These are phyloP conservation scores for Liodrosophila aerea DNA, from an alignment of 2,888 invertebrate genomes.

Conservation along the genomic window DNA sequence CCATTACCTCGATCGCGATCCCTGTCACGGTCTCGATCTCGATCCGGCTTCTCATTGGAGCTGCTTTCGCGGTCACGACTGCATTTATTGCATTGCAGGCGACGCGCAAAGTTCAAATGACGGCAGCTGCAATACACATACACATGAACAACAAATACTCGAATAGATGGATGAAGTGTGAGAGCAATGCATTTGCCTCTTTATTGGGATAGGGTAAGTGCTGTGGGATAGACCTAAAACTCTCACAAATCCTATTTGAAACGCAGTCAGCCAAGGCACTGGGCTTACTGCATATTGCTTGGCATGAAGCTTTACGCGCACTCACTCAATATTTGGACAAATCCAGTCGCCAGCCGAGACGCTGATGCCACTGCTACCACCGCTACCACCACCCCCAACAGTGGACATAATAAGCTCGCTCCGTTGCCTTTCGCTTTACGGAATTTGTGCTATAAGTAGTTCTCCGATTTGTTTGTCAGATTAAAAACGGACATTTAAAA, in stretches of 20 bases:
- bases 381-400: constrained; percentile 46
- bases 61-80: constrained; percentile 75
- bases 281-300: constrained; percentile 34
- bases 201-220: constrained; percentile 7
- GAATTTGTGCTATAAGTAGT: constrained; percentile 23
- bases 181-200: constrained; percentile 45
- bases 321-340: constrained; percentile 80
- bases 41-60: constrained; percentile 57
- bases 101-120: constrained; percentile 96
- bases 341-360: constrained; percentile 71
- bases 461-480: constrained; percentile 2
- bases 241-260: constrained; percentile 30
- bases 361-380: constrained; percentile 45
- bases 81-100: constrained; percentile 95
- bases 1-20: constrained; percentile 56
- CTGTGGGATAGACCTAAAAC: constrained; percentile 8
- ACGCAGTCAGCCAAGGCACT: constrained; percentile 28
- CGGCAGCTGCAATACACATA: constrained; percentile 85
- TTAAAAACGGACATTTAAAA: constrained; percentile 42
- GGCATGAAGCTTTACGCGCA: constrained; percentile 71
- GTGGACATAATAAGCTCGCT: constrained; percentile 50
- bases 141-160: constrained; percentile 32
- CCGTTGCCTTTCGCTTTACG: constrained; percentile 5
- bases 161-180: constrained; percentile 45
- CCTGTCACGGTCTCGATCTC: constrained; percentile 41